Percentiles rank a stretch among this genome's conserved stretches.
These are phyloP conservation scores for Zoanthus sansibaricus DNA, from an alignment of 92 coral and sea anemone species.

Conservation along the genomic window DNA sequence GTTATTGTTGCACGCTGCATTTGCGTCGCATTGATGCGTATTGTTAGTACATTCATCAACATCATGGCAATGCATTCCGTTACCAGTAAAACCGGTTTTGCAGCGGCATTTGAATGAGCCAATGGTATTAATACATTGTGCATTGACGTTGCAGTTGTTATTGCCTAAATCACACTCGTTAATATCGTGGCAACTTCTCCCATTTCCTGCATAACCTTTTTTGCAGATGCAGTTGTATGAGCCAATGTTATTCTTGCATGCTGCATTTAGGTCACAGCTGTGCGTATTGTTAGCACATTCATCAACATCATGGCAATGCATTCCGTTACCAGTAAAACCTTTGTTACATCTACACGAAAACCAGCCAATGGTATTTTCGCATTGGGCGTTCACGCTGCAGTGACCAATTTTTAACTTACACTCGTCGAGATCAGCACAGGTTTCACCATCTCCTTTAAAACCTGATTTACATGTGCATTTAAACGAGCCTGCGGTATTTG, in stretches of 20 bases:
- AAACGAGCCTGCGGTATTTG: conserved; percentile 37
- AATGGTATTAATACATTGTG: not conserved
- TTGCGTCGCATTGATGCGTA: not conserved
- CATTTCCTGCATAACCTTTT: not conserved
- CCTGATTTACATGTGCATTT: conserved; percentile 40
- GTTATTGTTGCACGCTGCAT: conserved; percentile 33
- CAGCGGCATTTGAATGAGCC: conserved; percentile 10
- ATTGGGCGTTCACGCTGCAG: not conserved
- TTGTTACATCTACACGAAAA: not conserved
- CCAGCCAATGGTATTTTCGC: not conserved
- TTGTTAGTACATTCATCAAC: not conserved
- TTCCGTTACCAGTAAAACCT: conserved; percentile 17
- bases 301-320: not conserved
- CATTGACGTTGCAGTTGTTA: not conserved
- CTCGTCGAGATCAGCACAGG: conserved; percentile 66
- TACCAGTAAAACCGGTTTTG: not conserved
- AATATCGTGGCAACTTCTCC: not conserved
- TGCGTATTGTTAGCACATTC: not conserved
- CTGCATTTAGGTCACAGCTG: no score
- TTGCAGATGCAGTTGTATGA: not conserved
- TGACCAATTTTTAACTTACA: not conserved
- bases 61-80: not conserved
- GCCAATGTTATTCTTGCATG: conserved; percentile 23
- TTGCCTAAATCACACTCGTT: not conserved
- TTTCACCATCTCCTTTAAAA: conserved; percentile 52